phyloP scores from a whole-genome alignment of 37 sponge, comb jelly and placozoan genomes.

The Agelas oroides region DNA sequence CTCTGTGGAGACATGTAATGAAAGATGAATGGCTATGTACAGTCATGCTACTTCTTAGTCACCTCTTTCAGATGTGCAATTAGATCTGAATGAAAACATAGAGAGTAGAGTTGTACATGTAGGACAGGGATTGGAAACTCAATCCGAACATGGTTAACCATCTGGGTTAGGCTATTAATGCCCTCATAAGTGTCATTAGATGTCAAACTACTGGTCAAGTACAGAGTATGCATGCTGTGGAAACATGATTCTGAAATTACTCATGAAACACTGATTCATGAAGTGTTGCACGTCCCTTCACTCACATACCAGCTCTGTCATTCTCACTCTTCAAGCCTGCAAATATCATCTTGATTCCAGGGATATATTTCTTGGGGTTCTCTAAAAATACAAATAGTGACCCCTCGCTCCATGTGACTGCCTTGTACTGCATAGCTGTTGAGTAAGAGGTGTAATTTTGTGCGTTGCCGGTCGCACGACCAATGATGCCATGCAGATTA shows the following conservation, averaged over 20 bases:
- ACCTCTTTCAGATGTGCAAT: slow-evolving; percentile 84
- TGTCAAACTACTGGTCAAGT: too few species aligned
- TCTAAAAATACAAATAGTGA: slow-evolving; percentile 84
- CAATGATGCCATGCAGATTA: slow-evolving; percentile 87
- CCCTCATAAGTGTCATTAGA: too few species aligned
- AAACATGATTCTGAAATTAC: too few species aligned
- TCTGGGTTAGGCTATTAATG: too few species aligned
- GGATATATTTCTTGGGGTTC: slow-evolving; percentile 95
- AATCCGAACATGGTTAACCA: too few species aligned
- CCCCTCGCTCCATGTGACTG: slow-evolving; percentile 88
- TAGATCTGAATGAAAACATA: slow-evolving; percentile 56
- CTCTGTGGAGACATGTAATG: too few species aligned
- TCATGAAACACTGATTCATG: too few species aligned
- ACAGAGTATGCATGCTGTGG: too few species aligned
- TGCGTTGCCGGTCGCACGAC: slow-evolving; percentile 80
- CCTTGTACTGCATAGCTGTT: slow-evolving; percentile 75
- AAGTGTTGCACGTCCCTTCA: too few species aligned
- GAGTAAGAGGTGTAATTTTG: slow-evolving; percentile 76
- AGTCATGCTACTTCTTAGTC: slow-evolving; percentile 31
- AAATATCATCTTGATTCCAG: slow-evolving; percentile 96
- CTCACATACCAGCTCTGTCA: slow-evolving; percentile 80
- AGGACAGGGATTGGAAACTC: too few species aligned
- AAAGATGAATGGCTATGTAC: too few species aligned
- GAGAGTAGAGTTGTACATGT: neutral
- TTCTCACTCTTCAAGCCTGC: slow-evolving; percentile 86